Conservation (phyloP, 2,888 invertebrate species). For the Brachypalpus laphriformis region DNA sequence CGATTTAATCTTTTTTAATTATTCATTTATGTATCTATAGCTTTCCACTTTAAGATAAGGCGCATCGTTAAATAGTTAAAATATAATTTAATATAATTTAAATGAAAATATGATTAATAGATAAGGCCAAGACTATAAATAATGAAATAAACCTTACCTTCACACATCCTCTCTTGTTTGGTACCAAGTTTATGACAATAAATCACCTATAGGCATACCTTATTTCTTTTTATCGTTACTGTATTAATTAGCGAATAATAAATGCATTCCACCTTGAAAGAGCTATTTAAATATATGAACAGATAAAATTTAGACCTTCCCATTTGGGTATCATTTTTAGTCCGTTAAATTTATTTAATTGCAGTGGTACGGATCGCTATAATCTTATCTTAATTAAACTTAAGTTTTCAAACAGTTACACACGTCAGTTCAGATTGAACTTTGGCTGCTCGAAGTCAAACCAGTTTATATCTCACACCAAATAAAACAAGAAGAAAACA, state of each 20-base stretch:
- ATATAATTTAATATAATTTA: neutral
- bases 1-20: too few relatives aligned
- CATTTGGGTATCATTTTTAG: neutral
- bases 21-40: too few relatives aligned
- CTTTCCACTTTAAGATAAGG: neutral
- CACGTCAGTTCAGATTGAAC: neutral
- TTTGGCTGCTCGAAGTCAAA: neutral
- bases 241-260: neutral
- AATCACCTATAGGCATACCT: neutral
- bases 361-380: neutral
- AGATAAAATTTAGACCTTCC: neutral
- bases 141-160: neutral
- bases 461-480: neutral
- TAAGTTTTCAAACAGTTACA: neutral
- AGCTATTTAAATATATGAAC: neutral
- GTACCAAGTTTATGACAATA: neutral
- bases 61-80: neutral
- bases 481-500: neutral
- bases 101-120: neutral
- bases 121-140: neutral
- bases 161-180: neutral
- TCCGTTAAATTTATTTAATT: neutral
- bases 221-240: neutral
- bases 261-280: constrained; percentile 3
- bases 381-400: neutral